Evolutionary conservation across 35 echinoderm and acorn worm genomes (phyloP), one percentile per base, ranked within the genome.

Genomic region (Strongylocentrotus purpuratus): DNA sequence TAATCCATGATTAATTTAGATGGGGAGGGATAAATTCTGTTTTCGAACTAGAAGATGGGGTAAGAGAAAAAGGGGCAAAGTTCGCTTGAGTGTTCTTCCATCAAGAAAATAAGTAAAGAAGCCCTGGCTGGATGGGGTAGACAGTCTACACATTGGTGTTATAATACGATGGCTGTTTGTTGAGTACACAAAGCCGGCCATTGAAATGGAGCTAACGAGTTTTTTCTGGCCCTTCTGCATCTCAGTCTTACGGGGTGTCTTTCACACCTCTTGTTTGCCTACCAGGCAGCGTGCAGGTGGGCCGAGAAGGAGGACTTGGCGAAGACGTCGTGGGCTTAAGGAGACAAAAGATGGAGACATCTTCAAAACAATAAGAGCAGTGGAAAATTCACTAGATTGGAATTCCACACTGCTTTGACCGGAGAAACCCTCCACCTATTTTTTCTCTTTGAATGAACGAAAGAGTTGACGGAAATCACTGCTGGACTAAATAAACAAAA

Each of bases 21-120:
- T 28, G 22, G 65, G 65, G 18, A 78, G 65, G 65, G 65, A 78
- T 78, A 78, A 78, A 78, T 78, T 78, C 28, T 78, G 65, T 78
- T 78, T 78, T 78, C 65, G 65, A 78, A n/a, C 20, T 6, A n/a
- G 65, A 78, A 78, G 20, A 28, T 7, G 7, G 65, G 65, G 65
- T 15, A 3, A n/a, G 20, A 28, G 25, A 28, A 78, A 78, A 78
- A 8, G 20, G 65, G 65, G 20, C 6, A 78, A 78, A n/a, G 65
- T 78, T 70, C 61, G 61, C 61, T 70, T 70, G 61, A 70, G 61
- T 70, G 61, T 70, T 78, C 65, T 78, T 25, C 65, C 65, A 78
- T 78, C 65, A n/a, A 78, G 65, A 78, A 71, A 71, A 78, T 22
- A 78, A 78, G 65, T 15, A 78, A n/a, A 78, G 22, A 28, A 7